Base-by-base conservation (phyloP, 2,113 vertebrate species). In the Barnardius zonarius region DNA sequence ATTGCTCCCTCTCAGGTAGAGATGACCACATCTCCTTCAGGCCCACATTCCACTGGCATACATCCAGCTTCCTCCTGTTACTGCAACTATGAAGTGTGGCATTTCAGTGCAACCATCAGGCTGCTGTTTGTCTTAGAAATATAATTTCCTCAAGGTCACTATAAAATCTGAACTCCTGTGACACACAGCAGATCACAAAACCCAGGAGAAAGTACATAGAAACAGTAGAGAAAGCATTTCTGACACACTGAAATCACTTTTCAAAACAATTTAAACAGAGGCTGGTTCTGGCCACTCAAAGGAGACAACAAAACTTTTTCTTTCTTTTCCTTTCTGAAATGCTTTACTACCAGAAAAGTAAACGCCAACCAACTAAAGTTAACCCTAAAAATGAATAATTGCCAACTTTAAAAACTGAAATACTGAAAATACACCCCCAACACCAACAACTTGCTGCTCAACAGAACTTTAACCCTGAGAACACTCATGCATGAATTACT, bases 91-190 rank as follows among this genome's bases (percentile, higher is more conserved):
- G 64, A 66, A 67, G 79, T 23, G 35, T 37, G 85, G 83, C 75
- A 76, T 84, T 87, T 93, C 93, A 85, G 57, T 48, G 37, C 81
- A 92, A 63, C 39, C 46, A 67, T 20, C 35, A 25, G 66, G 62
- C 39, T 48, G 46, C 55, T 89, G 48, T 84, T 96, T 86, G 30
- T 59, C 91, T 88, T 88, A 76, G 81, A 92, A 86, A 86, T 35
- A 49, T 35, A 13, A 35, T 72, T 82, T 68, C 43, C 80, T 86
- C 76, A 88, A 92, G 72, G 52, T 51, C 30, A 28, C 68, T 75
- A 28, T 41, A 92, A 95, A 95, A 93, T 51, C 55, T 77, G 79
- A 95, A 72, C 80, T 91, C 30, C 35, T 62, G 27, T 27, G 27
- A 61, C 51, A 92, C 44, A 44, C n/a, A 31, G 0, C 27, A 74